phyloP scores from a whole-genome alignment of 2,797 vertebrate genomes.

The Helicolenus hilgendorfi region DNA sequence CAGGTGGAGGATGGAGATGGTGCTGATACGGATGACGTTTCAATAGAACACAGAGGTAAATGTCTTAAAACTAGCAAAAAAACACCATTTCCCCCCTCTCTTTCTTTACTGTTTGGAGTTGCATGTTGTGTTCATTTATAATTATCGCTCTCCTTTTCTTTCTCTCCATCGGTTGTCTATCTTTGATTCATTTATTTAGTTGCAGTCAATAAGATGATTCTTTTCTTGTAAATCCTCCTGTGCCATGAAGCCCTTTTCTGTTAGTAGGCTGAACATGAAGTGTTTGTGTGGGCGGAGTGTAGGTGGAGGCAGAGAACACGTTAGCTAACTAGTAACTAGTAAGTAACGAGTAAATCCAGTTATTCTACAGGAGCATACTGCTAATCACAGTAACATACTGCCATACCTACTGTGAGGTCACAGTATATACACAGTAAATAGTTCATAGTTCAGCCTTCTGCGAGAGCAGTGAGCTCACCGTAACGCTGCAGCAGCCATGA shows the following conservation, averaged over 20 bases:
- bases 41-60: not conserved
- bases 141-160: not conserved
- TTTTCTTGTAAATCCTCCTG: not conserved
- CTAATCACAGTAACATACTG: too few species aligned
- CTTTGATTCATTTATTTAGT: not conserved
- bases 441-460: too few species aligned
- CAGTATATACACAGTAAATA: too few species aligned
- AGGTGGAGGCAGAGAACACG: not conserved
- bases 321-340: too few species aligned
- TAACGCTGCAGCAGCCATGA: not conserved
- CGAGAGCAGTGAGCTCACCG: not conserved
- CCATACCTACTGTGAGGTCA: too few species aligned
- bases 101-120: not conserved
- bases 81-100: not conserved
- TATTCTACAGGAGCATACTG: too few species aligned
- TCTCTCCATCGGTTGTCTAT: not conserved
- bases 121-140: not conserved
- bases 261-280: too few species aligned
- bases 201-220: not conserved
- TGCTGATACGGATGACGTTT: not conserved
- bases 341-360: too few species aligned
- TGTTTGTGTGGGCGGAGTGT: not conserved
- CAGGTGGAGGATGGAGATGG: conserved; percentile 3
- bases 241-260: not conserved
- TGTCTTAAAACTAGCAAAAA: not conserved